Conservation (phyloP, 2,797 vertebrate genomes). For the Liasis olivaceus region DNA sequence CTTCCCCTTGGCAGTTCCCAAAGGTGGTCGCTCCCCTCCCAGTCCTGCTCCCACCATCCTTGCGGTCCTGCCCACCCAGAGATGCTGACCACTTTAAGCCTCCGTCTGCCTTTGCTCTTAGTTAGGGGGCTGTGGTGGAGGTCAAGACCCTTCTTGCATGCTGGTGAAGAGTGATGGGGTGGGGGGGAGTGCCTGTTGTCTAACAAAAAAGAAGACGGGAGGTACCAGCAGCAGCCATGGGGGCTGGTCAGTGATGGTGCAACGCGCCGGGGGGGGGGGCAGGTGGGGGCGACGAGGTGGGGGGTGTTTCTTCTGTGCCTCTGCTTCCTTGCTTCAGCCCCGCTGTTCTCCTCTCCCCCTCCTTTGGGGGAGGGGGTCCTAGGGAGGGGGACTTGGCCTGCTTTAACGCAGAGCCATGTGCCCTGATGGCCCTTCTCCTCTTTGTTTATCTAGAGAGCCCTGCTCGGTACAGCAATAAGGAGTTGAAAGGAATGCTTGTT, state of each 20-base stretch:
- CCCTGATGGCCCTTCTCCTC: not conserved
- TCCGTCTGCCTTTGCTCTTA: not conserved
- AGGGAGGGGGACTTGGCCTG: not conserved
- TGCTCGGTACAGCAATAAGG: conserved; percentile 81
- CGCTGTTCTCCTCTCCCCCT: not conserved
- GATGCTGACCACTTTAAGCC: not conserved
- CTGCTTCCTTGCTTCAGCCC: not conserved
- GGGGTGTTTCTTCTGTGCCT: too few relatives aligned
- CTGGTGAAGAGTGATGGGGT: not conserved
- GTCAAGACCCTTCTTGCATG: not conserved
- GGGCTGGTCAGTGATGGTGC: not conserved
- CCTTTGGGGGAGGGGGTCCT: not conserved
- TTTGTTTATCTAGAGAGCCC: conserved; percentile 75
- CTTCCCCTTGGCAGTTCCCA: not conserved
- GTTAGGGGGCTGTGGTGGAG: not conserved
- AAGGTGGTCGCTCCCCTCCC: not conserved
- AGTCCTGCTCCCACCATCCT: not conserved
- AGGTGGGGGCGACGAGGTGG: too few relatives aligned
- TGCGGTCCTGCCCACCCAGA: not conserved
- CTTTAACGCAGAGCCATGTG: not conserved
- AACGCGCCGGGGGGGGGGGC: not conserved
- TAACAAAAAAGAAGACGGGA: not conserved
- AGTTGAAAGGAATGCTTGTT: conserved; percentile 92
- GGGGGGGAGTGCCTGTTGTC: not conserved
- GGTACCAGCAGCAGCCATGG: not conserved